A percentile compares a stretch with the other conserved stretches of the same genome.
phyloP scores from a whole-genome alignment of 2,113 vertebrate genomes.

The Ginglymostoma cirratum region DNA sequence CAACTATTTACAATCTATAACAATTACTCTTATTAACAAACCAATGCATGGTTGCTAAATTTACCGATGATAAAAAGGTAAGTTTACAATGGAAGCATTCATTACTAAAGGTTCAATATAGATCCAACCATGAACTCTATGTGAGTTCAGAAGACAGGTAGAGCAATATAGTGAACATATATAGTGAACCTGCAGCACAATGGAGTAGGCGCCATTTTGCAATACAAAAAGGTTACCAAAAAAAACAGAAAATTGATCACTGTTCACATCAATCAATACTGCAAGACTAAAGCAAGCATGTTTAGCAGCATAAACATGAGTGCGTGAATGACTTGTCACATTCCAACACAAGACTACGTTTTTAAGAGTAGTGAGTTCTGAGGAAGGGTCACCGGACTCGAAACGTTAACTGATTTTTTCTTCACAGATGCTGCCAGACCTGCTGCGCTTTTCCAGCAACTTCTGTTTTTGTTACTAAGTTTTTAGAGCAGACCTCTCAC shows the following conservation, averaged over 20 bases:
- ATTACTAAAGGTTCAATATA: not conserved
- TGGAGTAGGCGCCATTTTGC: not conserved
- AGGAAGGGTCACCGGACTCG: too few relatives aligned
- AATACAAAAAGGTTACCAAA: not conserved
- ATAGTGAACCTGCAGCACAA: not conserved
- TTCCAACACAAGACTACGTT: not conserved
- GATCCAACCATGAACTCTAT: not conserved
- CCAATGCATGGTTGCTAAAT: too few relatives aligned
- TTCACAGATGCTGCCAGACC: too few relatives aligned
- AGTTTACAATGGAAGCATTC: too few relatives aligned
- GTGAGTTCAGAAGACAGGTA: not conserved
- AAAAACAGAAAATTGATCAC: not conserved
- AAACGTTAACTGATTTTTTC: too few relatives aligned
- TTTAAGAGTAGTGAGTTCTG: too few relatives aligned
- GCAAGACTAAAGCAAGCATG: not conserved
- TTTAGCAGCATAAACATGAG: not conserved
- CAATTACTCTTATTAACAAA: too few relatives aligned
- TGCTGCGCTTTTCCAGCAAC: too few relatives aligned
- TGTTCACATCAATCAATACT: not conserved
- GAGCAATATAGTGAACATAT: not conserved
- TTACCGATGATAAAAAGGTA: too few relatives aligned
- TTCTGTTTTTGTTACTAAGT: not conserved
- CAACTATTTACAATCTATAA: too few relatives aligned
- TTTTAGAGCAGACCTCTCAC: not conserved
- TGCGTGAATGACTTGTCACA: not conserved